These are phyloP conservation scores for Polydrusus tereticollis DNA, from an alignment of 2,888 invertebrate genomes.

Conservation along the genomic window DNA sequence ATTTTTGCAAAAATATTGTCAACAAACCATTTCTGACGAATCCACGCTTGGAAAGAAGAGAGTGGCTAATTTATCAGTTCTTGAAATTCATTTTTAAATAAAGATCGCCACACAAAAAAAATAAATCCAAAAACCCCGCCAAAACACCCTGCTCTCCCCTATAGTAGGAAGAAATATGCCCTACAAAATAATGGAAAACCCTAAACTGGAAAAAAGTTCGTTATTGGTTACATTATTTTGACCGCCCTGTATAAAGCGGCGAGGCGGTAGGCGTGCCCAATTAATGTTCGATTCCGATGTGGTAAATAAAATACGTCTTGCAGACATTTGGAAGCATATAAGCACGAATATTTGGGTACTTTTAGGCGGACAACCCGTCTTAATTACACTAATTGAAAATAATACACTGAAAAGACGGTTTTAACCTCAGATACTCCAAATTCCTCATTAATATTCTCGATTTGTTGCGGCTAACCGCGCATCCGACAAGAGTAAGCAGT, in stretches of 20 bases:
- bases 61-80: no score
- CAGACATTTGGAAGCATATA: conserved; percentile 15
- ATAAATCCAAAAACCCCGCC: no score
- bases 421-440: conserved; percentile 40
- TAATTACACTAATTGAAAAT: conserved; percentile 44
- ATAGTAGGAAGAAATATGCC: no score
- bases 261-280: neutral
- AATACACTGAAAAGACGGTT: conserved; percentile 38
- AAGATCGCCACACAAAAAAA: no score
- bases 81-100: no score
- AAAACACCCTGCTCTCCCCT: no score
- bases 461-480: conserved; percentile 40
- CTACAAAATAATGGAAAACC: no score
- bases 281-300: neutral
- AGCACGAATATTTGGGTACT: conserved; percentile 6
- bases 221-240: no score
- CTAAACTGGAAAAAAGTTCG: no score
- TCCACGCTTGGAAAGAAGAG: no score
- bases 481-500: conserved; percentile 41
- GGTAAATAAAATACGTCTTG: conserved; percentile 1
- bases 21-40: no score
- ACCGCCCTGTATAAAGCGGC: neutral
- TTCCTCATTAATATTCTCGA: conserved; percentile 47
- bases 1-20: no score
- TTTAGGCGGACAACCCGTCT: conserved; percentile 18